Base-by-base conservation (phyloP, 1,140 invertebrate species). In the Geopemphigus sp. region DNA sequence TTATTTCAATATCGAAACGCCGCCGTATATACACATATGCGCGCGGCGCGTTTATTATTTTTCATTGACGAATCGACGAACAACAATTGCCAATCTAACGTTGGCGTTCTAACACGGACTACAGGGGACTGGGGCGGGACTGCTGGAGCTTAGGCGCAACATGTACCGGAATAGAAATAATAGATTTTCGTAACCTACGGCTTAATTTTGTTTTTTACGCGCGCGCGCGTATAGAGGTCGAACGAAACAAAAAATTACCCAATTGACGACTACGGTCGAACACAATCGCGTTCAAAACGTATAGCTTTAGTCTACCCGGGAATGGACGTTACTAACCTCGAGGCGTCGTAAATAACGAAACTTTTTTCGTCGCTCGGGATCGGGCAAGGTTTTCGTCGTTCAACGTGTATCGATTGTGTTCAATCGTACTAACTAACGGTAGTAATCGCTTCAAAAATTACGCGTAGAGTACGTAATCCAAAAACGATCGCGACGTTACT, bases 171-270 rank as follows among this genome's bases (percentile, higher is more conserved):
- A 68, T 68, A 15, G 50, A 50, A 68, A 50, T 47, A 68, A 68
- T 68, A 68, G 22, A 68, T 68, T 68, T 39, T 50, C 17, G 17
- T 68, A 68, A 50, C 66, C 66, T 68, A 24, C 0, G 6, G 66
- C 66, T 50, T 50, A 66, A 14, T 6, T 68, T 68, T 68, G 15
- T 50, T 68, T 68, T 39, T 39, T 39, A 39, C 8, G 3, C 8
- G 32, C 8, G 8, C 8, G 1, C 8, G 8, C 8, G 1, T 47
- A 68, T 47, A 47, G 14, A 22, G n/a, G 45, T 68, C 24, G 26
- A 47, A 68, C n/a, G 6, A n/a, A 22, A 45, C 12, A 64, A 68
- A 68, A 68, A 47, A 6, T 12, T 5, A 68, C 3, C 39, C 22
- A 15, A 68, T 47, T 15, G 24, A 22, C 45, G 24, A 22, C 45